A percentile compares a stretch with the other conserved stretches of the same genome.
These are phyloP conservation scores for Melangyna quadrimaculata DNA, from an alignment of 2,888 invertebrate genomes.

Conservation along the genomic window DNA sequence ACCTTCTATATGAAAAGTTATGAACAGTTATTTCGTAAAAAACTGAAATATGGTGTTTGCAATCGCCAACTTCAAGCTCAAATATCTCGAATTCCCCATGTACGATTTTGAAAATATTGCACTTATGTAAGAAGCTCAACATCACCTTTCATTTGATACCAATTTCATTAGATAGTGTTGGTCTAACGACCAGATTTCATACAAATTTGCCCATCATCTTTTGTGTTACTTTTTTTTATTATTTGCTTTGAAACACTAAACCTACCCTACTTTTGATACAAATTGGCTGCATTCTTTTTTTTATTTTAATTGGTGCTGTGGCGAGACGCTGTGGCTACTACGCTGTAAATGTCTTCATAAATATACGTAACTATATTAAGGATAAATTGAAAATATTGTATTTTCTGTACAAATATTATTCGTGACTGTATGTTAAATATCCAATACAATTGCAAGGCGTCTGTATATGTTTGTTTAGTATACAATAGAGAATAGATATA, in stretches of 20 bases:
- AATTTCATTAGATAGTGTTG: too few relatives aligned
- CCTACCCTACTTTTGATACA: not conserved
- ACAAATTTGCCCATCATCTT: too few relatives aligned
- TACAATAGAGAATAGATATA: not conserved
- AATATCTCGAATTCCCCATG: too few relatives aligned
- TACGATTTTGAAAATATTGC: too few relatives aligned
- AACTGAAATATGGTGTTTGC: too few relatives aligned
- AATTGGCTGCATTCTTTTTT: slow-evolving; percentile 26
- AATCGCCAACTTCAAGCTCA: too few relatives aligned
- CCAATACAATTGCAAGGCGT: not conserved
- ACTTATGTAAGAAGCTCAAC: too few relatives aligned
- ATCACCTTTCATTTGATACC: too few relatives aligned
- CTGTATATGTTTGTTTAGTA: not conserved
- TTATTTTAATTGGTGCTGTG: slow-evolving; percentile 12
- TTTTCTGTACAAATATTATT: not conserved
- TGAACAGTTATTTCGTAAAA: too few relatives aligned
- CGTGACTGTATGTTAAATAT: not conserved
- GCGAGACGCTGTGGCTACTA: slow-evolving; percentile 11
- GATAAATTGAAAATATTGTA: slow-evolving; percentile 6
- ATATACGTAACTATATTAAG: too few relatives aligned
- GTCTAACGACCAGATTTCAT: too few relatives aligned
- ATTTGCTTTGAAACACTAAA: not conserved
- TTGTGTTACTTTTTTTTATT: not conserved
- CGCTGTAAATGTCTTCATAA: slow-evolving; percentile 1
- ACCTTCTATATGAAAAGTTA: too few relatives aligned